Evolutionary conservation across 2,113 vertebrate genomes (phyloP).

Genomic region (Aviceda subcristata): DNA sequence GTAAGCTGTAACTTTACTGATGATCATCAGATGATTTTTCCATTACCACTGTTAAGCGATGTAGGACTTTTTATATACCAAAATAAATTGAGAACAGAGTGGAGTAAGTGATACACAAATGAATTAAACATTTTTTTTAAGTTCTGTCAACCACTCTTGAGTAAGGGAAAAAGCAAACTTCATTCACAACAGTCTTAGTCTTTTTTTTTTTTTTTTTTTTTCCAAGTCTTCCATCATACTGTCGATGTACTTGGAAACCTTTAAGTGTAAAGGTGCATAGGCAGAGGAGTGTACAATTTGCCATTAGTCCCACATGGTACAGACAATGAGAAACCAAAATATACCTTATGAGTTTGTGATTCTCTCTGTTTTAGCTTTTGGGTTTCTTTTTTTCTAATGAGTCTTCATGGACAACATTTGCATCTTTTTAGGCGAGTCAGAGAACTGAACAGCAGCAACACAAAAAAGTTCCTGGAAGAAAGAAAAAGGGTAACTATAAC

Average conservation of each 20-base stretch:
- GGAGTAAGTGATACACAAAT: background rate
- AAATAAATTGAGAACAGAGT: background rate
- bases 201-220: background rate
- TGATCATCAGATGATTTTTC: background rate
- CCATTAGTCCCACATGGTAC: background rate
- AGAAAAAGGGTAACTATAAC: conserved; percentile 88
- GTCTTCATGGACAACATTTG: background rate
- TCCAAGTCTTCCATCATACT: background rate
- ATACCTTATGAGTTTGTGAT: background rate
- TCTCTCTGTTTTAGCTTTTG: background rate
- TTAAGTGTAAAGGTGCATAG: background rate
- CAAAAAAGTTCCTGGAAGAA: conserved; percentile 98
- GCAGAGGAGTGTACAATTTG: background rate
- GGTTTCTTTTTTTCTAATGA: background rate
- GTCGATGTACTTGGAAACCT: background rate
- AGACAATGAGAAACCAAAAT: background rate
- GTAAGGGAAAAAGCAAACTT: background rate
- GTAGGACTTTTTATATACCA: background rate
- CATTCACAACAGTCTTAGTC: background rate
- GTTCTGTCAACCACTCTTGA: background rate
- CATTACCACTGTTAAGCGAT: background rate
- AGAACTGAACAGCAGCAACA: conserved; percentile 98
- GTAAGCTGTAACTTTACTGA: background rate
- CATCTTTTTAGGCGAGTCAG: conserved; percentile 85
- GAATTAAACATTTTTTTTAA: background rate